Conservation (phyloP, 2,888 invertebrate genomes). For the Metellina segmentata region DNA sequence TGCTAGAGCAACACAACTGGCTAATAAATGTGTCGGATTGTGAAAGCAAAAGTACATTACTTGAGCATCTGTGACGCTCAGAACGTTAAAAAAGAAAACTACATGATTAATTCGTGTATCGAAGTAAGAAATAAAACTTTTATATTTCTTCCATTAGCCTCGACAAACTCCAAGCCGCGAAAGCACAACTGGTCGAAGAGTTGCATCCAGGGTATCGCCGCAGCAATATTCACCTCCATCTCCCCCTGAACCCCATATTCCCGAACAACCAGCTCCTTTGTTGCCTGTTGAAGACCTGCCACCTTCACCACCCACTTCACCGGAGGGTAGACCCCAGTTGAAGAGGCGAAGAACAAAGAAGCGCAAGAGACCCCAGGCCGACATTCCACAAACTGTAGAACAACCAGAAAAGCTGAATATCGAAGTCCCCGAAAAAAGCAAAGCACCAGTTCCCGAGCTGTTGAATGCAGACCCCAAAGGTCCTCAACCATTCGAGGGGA, state of each 20-base stretch:
- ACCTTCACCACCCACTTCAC: constrained; percentile 8
- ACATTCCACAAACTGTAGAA: neutral
- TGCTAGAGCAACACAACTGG: too few relatives aligned
- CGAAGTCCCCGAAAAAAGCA: constrained; percentile 9
- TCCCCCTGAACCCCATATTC: neutral
- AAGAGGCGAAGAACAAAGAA: constrained; percentile 66
- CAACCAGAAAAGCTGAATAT: neutral
- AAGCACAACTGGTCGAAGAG: constrained; percentile 47
- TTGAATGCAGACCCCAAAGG: constrained; percentile 17
- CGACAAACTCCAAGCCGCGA: neutral
- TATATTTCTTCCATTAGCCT: neutral
- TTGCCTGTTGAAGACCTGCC: constrained; percentile 21
- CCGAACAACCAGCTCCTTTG: neutral
- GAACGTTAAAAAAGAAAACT: too few relatives aligned
- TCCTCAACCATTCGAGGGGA: constrained; percentile 1
- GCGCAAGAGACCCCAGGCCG: constrained; percentile 64
- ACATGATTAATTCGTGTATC: neutral
- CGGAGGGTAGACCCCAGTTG: constrained; percentile 20
- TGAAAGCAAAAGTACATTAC: too few relatives aligned
- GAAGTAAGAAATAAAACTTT: neutral
- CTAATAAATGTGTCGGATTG: too few relatives aligned
- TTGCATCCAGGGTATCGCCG: constrained; percentile 31
- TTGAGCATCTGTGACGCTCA: too few relatives aligned
- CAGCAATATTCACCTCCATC: neutral
- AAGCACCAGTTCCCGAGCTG: neutral